Evolutionary conservation across 1,140 invertebrate genomes (phyloP).

Genomic region (Phenacoccus solenopsis): DNA sequence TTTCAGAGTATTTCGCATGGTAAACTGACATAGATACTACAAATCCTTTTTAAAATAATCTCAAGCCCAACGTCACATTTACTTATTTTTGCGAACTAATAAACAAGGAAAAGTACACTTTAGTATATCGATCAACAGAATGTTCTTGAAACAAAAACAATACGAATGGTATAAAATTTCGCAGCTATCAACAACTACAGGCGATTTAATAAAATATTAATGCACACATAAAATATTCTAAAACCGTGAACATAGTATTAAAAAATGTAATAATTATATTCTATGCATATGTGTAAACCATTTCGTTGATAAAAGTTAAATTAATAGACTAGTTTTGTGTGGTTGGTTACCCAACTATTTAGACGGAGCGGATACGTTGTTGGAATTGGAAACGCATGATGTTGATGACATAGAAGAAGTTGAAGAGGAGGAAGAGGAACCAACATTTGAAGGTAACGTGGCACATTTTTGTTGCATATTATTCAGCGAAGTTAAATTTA

Average conservation of each 20-base stretch:
- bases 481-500: background rate
- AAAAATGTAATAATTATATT: background rate
- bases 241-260: background rate
- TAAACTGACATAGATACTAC: too few relatives aligned
- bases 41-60: too few relatives aligned
- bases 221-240: background rate
- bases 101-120: too few relatives aligned
- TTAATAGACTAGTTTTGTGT: background rate
- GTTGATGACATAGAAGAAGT: background rate
- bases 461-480: constrained; percentile 2
- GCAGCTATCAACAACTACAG: too few relatives aligned
- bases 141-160: too few relatives aligned
- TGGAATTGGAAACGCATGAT: background rate
- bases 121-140: too few relatives aligned
- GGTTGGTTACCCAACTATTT: background rate
- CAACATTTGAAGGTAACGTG: background rate
- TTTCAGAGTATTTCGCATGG: too few relatives aligned
- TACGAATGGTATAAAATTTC: too few relatives aligned
- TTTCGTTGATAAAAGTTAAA: background rate
- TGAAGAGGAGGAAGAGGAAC: background rate
- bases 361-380: background rate
- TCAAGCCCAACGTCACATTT: too few relatives aligned
- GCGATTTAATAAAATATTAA: background rate
- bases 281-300: too few relatives aligned
- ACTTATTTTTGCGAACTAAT: too few relatives aligned